phyloP scores from a whole-genome alignment of 2,797 vertebrate species.

The Periparus ater region DNA sequence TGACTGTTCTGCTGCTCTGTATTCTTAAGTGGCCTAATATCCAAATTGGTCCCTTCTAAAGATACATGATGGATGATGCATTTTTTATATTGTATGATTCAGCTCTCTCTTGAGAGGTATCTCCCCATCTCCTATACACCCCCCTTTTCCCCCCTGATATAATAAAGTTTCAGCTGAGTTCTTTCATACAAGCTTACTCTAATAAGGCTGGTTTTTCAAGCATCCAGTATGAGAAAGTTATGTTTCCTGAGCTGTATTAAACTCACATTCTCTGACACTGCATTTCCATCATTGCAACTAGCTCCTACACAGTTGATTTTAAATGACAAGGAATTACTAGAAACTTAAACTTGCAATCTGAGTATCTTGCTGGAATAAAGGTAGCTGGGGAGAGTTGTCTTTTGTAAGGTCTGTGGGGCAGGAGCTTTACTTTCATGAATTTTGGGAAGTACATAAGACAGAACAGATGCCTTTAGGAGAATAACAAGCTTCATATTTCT shows the following conservation, averaged over 20 bases:
- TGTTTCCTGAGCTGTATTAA: not conserved
- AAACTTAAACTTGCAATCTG: not conserved
- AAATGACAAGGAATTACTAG: not conserved
- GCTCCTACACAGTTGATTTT: not conserved
- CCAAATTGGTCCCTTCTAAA: not conserved
- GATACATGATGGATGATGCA: not conserved
- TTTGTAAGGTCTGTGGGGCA: not conserved
- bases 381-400: not conserved
- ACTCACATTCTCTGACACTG: not conserved
- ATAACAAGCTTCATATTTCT: not conserved
- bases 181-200: not conserved
- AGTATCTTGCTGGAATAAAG: not conserved
- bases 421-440: not conserved
- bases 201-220: not conserved
- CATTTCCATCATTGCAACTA: not conserved
- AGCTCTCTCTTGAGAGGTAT: not conserved
- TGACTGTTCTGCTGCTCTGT: not conserved
- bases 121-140: fast-evolving
- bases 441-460: not conserved
- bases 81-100: not conserved
- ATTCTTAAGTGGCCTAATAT: not conserved
- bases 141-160: not conserved
- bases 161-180: not conserved
- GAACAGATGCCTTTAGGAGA: not conserved
- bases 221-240: not conserved